Evolutionary conservation across 2,113 vertebrate species (phyloP), one percentile per base, ranked within the genome.

Genomic region (Oxygymnocypris stewartii): DNA sequence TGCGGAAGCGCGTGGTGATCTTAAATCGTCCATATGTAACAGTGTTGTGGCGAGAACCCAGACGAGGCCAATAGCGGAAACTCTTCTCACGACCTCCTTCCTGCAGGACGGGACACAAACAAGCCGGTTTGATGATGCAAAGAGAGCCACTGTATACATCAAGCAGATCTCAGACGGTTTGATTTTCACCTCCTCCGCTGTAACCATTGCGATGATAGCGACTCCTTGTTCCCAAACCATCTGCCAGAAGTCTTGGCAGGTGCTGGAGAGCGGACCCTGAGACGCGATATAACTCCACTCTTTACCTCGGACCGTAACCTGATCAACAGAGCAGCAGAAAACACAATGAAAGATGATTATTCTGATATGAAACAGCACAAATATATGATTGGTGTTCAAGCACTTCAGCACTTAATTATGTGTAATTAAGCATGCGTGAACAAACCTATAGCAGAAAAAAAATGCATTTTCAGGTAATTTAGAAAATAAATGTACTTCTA

Each of bases 211-310:
- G 86, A 99, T 98, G 85, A 99, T 98, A 2, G 97, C 93, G 85
- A 99, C 94, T 8, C 96, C 95, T 93, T 99, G 97, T 77, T 99
- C 98, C 98, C 98, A 99, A 85, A 99, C 95, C 98, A 99, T 98
- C 94, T 99, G 98, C 98, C 98, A 99, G 91, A 99, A 99, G 90
- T 99, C 98, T 90, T 96, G 96, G 88, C 97, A 99, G 0, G 98
- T 99, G 78, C 95, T 96, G 20, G 96, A 93, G 87, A 99, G 89
- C 4, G 98, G 98, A 31, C 97, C 98, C 92, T 99, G 98, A 0
- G 97, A 95, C 82, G 97, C 97, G 71, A 99, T 98, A 85, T 99
- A 99, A 92, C 95, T 97, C 98, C 98, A 99, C 86, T 99, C 97
- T 20, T 96, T 94, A 44, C 97, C 96, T 2, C 95, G 93, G 20